Evolutionary conservation across 2,888 invertebrate genomes (phyloP), one percentile per base, ranked within the genome.

Genomic region (Ichneumoninae sp.): DNA sequence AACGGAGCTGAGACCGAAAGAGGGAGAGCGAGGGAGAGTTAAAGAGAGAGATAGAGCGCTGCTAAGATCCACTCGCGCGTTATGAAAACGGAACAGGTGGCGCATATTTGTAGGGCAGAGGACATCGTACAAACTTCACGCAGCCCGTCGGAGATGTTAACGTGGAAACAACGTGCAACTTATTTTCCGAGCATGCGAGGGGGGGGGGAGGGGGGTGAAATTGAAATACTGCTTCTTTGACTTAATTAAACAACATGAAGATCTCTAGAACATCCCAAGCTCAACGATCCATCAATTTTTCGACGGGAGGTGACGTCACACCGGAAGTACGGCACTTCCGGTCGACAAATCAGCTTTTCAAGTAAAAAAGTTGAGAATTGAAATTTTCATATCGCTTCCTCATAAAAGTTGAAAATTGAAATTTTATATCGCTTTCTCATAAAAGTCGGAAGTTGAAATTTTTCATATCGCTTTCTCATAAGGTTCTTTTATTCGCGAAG

Each of bases 121-220:
- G 33, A 65, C 70, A 52, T 76, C 16, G 54, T 71, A n/a, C 19
- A 77, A 77, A 33, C 81, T 60, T 81, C 71, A 71, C 50, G 44
- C 22, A 66, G 16, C 33, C 65, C 36, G 44, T 44, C 22, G 54
- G 69, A 76, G 76, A 71, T 81, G 74, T 76, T 66, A 22, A 44
- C 63, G 22, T 44, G 22, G 76, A 70, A 54, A 33, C 57, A 69
- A 50, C 4, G 7, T 30, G 44, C 26, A 19, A 71, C 13, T 22
- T 36, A 47, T 68, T 66, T 10, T 13, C 47, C 54, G 40, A 65
- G 47, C 70, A 71, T 66, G 44, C 52, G 71, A 71, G 30, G 22
- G 22, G 30, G 16, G 44, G 44, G 44, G 40, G 30, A 4, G 30
- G 16, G 44, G 44, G 44, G 66, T 71, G 65, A 66, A 71, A 69